phyloP scores from a whole-genome alignment of 2,797 vertebrate genomes.

The Telmatherina bonti region DNA sequence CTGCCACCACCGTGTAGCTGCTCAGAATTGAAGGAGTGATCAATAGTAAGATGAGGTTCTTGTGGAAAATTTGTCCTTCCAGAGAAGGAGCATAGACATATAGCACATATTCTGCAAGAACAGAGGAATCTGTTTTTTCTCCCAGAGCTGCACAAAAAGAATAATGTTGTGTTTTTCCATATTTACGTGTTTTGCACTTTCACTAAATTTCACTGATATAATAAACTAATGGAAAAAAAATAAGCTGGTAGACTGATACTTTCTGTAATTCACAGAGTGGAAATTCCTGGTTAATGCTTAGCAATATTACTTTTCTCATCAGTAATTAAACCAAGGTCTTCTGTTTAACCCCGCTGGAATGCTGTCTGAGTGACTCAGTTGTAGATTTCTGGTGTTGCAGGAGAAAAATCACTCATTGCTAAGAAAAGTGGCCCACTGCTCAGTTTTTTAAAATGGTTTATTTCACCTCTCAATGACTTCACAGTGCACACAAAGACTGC shows the following conservation, averaged over 20 bases:
- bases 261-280: background rate
- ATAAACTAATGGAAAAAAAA: background rate
- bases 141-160: too few species aligned
- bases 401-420: constrained; percentile 30
- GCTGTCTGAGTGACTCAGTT: constrained; percentile 12
- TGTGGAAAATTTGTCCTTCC: too few species aligned
- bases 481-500: background rate
- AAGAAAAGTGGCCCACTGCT: constrained; percentile 14
- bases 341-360: constrained; percentile 13
- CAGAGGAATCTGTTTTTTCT: too few species aligned
- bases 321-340: constrained; percentile 39
- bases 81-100: too few species aligned
- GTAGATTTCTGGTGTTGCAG: constrained; percentile 32
- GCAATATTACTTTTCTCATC: constrained; percentile 35
- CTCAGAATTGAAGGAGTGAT: too few species aligned
- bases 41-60: too few species aligned
- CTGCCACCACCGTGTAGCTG: too few species aligned
- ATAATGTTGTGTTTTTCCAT: too few species aligned
- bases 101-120: too few species aligned
- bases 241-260: background rate
- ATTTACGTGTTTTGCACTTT: too few species aligned
- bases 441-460: background rate
- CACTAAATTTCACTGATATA: too few species aligned
- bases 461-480: background rate
- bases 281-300: constrained; percentile 14